These are phyloP conservation scores for Enteromius viviparus DNA, from an alignment of 2,797 vertebrate species.

Conservation along the genomic window DNA sequence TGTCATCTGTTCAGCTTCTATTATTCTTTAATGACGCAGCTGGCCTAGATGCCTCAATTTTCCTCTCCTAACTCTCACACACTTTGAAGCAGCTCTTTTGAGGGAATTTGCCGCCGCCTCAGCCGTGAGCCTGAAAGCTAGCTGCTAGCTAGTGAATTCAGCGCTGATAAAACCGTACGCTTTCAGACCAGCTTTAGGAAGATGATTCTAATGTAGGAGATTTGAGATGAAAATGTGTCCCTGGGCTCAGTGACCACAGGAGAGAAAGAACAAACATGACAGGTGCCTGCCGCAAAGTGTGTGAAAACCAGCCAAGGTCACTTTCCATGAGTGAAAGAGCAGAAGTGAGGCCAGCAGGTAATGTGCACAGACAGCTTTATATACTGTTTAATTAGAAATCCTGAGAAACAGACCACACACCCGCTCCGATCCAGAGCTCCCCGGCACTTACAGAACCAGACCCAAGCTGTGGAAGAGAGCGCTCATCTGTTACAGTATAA, in stretches of 20 bases:
- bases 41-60: conserved; percentile 35
- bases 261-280: neutral
- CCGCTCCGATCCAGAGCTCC: neutral
- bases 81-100: conserved; percentile 21
- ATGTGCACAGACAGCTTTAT: conserved; percentile 42
- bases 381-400: conserved; percentile 52
- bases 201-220: neutral
- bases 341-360: conserved; percentile 40
- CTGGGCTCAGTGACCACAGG: neutral
- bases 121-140: neutral
- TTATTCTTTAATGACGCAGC: conserved; percentile 36
- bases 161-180: neutral
- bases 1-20: conserved; percentile 15
- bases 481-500: neutral
- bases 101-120: neutral
- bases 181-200: neutral
- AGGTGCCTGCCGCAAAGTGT: neutral
- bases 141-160: neutral
- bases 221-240: conserved; percentile 2
- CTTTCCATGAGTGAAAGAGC: conserved; percentile 4
- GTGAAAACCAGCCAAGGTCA: neutral
- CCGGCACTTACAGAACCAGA: neutral
- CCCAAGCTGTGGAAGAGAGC: neutral
- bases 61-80: neutral
- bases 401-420: neutral